These are phyloP conservation scores for Trochalopteron elliotii DNA, from an alignment of 2,113 vertebrate genomes.

Conservation along the genomic window DNA sequence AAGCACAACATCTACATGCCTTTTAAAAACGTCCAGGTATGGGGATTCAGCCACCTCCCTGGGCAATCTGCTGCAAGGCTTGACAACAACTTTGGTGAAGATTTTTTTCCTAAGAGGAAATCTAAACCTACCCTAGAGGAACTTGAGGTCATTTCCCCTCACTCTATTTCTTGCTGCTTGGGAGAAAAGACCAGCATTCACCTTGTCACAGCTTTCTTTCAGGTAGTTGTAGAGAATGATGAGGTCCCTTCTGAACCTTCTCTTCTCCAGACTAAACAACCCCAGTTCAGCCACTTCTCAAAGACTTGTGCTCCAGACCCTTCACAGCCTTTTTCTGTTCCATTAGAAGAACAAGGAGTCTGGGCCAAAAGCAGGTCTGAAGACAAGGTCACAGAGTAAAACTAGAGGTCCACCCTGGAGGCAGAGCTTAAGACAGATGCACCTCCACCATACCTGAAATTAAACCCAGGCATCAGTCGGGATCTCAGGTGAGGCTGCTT, in stretches of 20 bases:
- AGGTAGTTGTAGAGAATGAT: not conserved
- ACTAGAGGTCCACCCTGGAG: not conserved
- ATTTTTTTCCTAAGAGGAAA: not conserved
- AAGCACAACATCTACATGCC: not conserved
- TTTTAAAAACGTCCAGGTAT: not conserved
- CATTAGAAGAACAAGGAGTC: not conserved
- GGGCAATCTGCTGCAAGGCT: not conserved
- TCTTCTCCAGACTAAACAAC: not conserved
- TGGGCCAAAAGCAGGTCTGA: not conserved
- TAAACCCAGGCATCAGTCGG: not conserved
- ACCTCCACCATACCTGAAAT: not conserved
- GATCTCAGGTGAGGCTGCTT: not conserved
- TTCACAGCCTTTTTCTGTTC: not conserved
- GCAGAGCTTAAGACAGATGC: not conserved
- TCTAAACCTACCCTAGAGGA: not conserved
- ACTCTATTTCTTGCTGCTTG: not conserved
- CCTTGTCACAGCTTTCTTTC: not conserved
- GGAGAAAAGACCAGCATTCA: not conserved
- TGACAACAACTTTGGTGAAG: not conserved
- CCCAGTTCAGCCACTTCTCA: not conserved
- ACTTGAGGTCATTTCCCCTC: not conserved
- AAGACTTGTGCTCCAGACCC: not conserved
- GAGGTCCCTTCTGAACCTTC: too few species aligned
- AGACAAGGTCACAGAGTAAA: not conserved
- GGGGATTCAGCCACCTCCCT: not conserved